Base-by-base conservation (phyloP, 2,113 vertebrate species). In the Pygoscelis antarcticus region DNA sequence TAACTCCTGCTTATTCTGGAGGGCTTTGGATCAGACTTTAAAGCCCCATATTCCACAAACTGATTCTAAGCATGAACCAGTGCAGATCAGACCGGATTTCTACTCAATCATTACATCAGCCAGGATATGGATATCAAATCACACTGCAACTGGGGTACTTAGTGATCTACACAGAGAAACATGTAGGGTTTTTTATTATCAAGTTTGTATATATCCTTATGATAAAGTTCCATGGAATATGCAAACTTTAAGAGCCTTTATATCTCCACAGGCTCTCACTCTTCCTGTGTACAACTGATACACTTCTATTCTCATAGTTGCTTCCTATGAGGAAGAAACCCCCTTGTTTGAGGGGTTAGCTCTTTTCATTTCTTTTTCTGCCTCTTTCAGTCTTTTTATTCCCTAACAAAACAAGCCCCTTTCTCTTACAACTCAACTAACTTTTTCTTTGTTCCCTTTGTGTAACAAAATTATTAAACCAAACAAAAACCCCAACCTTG, bases 121-220 rank as follows among this genome's bases (percentile, higher is more conserved):
- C 42, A 78, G 25, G 14, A 49, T 0, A n/a, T 7, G 22, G 65
- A 21, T 22, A 54, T 27, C 27, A 86, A 70, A 62, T 42, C 46
- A 66, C 19, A 10, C 11, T 72, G 52, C 47, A 72, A 4, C 18
- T 16, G 25, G 52, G 34, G 23, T 14, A 49, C 26, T 58, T 10
- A 16, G 32, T 34, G 42, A 72, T 34, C 36, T n/a, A 40, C 54
- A n/a, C 13, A 47, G 18, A 57, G 34, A 85, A 68, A 85, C 1
- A 0, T 5, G 2, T 22, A 72, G 11, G 8, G 3, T 1, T 12
- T 51, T 42, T 72, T 68, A 19, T 36, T 46, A 54, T 38, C 29
- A 47, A 38, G 27, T 49, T 81, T 72, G 2, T 46, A 11, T 51
- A 26, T 46, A 47, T 17, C 16, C 20, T 78, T 81, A 60, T 5